Evolutionary conservation across 2,113 vertebrate species (phyloP).

Genomic region (Nestor notabilis): DNA sequence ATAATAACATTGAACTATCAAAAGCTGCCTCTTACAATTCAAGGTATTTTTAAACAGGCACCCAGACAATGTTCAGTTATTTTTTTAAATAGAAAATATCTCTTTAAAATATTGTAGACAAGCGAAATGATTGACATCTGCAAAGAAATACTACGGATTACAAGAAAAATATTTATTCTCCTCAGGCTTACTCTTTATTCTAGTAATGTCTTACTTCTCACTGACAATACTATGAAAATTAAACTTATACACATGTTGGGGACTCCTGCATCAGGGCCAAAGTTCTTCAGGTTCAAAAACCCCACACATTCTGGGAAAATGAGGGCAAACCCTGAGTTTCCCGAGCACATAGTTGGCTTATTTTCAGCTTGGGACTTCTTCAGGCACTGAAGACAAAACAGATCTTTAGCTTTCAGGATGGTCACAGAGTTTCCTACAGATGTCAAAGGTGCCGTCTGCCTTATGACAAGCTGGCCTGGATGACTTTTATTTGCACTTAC

Average conservation of each 20-base stretch:
- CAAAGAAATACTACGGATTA: not conserved
- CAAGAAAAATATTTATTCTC: not conserved
- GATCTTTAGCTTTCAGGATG: not conserved
- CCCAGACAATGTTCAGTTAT: not conserved
- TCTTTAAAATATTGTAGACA: not conserved
- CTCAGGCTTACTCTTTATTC: not conserved
- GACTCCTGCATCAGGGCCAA: not conserved
- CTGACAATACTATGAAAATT: not conserved
- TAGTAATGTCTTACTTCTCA: not conserved
- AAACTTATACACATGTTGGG: not conserved
- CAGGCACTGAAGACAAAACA: not conserved
- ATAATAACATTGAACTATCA: not conserved
- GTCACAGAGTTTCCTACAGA: not conserved
- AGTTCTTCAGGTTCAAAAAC: not conserved
- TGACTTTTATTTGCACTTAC: not conserved
- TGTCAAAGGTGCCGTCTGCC: not conserved
- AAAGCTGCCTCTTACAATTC: not conserved
- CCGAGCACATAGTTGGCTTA: not conserved
- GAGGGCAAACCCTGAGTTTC: not conserved
- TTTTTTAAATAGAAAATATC: not conserved
- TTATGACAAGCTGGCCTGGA: not conserved
- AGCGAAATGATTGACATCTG: not conserved
- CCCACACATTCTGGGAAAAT: not conserved
- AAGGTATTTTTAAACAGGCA: not conserved
- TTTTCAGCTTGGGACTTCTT: constrained; percentile 2